Conservation (phyloP, 2,113 vertebrate genomes). For the Terrapene triunguis region DNA sequence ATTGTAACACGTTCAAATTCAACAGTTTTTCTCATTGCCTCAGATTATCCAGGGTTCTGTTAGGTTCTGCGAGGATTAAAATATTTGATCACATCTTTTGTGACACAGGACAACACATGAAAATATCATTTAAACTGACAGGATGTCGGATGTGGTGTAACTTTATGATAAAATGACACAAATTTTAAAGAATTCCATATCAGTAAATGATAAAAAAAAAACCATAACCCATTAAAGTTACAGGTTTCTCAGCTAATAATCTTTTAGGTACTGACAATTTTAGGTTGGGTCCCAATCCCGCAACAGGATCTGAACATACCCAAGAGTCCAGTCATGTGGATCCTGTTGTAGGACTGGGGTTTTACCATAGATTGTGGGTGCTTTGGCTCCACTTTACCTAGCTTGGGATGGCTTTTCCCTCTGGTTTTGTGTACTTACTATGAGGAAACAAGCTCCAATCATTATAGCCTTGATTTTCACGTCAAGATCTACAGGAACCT, state of each 20-base stretch:
- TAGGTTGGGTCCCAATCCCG: background rate
- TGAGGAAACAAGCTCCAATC: constrained; percentile 96
- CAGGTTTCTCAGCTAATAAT: background rate
- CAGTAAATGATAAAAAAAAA: background rate
- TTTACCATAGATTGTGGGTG: background rate
- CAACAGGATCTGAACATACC: background rate
- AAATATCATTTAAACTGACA: background rate
- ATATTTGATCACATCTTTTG: background rate
- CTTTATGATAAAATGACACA: background rate
- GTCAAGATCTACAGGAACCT: constrained; percentile 95
- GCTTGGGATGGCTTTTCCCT: background rate
- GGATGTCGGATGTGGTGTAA: background rate
- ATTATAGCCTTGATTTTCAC: constrained; percentile 95
- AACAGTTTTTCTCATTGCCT: background rate
- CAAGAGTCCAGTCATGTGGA: background rate
- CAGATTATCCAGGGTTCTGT: background rate
- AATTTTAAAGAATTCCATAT: background rate
- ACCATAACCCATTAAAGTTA: background rate
- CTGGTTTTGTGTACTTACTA: constrained; percentile 85
- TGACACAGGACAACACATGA: background rate
- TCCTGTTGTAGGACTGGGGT: background rate
- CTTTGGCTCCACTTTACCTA: background rate
- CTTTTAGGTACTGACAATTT: background rate
- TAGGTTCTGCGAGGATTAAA: fast-evolving
- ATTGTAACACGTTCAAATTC: background rate